Evolutionary conservation across 2,113 vertebrate species (phyloP).

Genomic region (Leucopsar rothschildi): DNA sequence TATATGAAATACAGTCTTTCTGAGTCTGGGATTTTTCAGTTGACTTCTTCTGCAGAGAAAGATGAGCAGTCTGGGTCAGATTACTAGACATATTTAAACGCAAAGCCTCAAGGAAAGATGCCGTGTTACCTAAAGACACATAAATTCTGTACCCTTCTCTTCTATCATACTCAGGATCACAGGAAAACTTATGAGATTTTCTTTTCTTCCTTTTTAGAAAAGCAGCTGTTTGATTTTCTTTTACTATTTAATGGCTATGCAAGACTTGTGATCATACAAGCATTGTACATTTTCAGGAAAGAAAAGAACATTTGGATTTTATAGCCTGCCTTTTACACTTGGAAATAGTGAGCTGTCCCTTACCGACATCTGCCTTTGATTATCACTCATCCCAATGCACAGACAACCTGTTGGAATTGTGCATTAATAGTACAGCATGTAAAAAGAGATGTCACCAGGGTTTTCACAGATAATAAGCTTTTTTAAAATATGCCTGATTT

Average conservation of each 20-base stretch:
- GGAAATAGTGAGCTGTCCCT: neutral
- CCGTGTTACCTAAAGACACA: neutral
- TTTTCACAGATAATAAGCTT: neutral
- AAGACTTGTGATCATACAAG: neutral
- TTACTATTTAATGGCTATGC: neutral
- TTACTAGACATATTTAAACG: neutral
- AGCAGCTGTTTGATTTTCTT: neutral
- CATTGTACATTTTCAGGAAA: neutral
- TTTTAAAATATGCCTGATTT: neutral
- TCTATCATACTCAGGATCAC: neutral
- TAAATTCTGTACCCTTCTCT: neutral
- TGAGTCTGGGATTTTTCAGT: neutral
- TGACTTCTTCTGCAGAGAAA: neutral
- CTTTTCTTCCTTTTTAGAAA: neutral
- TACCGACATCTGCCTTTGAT: conserved; percentile 29
- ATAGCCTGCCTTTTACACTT: neutral
- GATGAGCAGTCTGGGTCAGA: neutral
- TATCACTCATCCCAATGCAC: neutral
- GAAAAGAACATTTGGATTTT: neutral
- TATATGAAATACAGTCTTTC: neutral
- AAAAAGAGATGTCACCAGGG: neutral
- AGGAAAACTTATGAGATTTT: neutral
- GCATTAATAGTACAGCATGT: neutral
- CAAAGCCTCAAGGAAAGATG: neutral
- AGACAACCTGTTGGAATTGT: conserved; percentile 2